Evolutionary conservation across 2,888 invertebrate species (phyloP).

Genomic region (Sussaba pulchella): DNA sequence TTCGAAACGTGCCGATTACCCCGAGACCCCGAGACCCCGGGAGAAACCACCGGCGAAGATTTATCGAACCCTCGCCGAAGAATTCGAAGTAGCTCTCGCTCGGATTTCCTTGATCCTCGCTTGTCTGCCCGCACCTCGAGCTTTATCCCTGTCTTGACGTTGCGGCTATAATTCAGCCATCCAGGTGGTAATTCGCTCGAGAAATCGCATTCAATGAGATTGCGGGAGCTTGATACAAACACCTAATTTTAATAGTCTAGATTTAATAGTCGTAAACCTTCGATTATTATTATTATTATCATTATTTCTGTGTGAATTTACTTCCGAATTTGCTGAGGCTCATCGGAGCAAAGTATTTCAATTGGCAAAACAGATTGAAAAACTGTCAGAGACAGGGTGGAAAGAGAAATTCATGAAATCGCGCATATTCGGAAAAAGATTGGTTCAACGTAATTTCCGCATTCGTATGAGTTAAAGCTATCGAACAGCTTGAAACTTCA

Average conservation of each 20-base stretch:
- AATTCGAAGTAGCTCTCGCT: constrained; percentile 64
- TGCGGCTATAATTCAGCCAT: constrained; percentile 36
- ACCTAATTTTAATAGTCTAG: not conserved
- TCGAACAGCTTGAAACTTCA: not conserved
- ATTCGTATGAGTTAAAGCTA: constrained; percentile 40
- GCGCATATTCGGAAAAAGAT: constrained; percentile 74
- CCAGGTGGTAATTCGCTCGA: not conserved
- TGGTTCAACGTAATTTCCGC: constrained; percentile 61
- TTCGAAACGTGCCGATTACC: constrained; percentile 52
- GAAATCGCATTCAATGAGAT: constrained; percentile 26
- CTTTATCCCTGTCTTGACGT: constrained; percentile 38
- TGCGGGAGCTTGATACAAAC: not conserved
- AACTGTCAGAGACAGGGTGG: not conserved
- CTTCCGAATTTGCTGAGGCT: too few species aligned
- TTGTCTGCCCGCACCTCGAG: constrained; percentile 42
- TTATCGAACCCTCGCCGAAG: constrained; percentile 61
- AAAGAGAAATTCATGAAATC: constrained; percentile 70
- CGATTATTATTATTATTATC: too few species aligned
- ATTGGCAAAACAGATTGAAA: not conserved
- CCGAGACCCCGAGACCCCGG: constrained; percentile 42
- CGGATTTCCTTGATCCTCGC: constrained; percentile 57
- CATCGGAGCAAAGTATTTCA: too few species aligned
- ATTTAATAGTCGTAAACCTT: not conserved
- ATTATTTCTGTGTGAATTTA: too few species aligned
- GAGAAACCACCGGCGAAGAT: constrained; percentile 51